Conservation (phyloP, 2,888 invertebrate species). For the Aleiodes leptofemur region DNA sequence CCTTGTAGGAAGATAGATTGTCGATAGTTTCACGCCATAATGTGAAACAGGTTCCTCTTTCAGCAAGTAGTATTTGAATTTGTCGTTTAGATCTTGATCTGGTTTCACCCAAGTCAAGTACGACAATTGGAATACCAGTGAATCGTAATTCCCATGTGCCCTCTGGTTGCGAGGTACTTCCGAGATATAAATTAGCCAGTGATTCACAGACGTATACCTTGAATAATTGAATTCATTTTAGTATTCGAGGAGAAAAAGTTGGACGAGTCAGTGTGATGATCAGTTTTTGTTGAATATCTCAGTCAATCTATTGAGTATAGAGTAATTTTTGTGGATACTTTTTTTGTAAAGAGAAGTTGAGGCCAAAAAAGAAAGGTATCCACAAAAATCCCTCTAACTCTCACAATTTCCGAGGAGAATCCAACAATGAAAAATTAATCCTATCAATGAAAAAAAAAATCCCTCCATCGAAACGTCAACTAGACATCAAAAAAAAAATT, state of each 20-base stretch:
- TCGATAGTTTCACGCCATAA: constrained; percentile 89
- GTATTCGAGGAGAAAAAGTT: neutral
- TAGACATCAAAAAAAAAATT: neutral
- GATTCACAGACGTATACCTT: constrained; percentile 86
- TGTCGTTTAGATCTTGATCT: constrained; percentile 81
- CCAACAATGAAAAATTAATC: no score
- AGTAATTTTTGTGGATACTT: no score
- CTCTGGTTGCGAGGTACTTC: constrained; percentile 77
- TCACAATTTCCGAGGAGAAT: no score
- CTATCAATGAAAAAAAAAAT: no score
- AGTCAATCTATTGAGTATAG: no score
- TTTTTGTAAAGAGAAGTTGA: no score
- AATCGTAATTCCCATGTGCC: constrained; percentile 83
- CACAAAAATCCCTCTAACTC: neutral
- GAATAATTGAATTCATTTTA: constrained; percentile 51
- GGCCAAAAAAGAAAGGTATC: neutral
- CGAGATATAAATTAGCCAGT: constrained; percentile 84
- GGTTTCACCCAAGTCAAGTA: constrained; percentile 87
- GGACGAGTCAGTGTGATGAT: neutral
- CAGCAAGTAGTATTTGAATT: constrained; percentile 84
- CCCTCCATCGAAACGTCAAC: no score
- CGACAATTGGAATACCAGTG: constrained; percentile 87
- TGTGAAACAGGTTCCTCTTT: constrained; percentile 88
- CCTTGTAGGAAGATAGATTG: constrained; percentile 85
- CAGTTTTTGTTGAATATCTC: no score